These are phyloP conservation scores for Aethes cnicana DNA, from an alignment of 2,888 invertebrate genomes.

Conservation along the genomic window DNA sequence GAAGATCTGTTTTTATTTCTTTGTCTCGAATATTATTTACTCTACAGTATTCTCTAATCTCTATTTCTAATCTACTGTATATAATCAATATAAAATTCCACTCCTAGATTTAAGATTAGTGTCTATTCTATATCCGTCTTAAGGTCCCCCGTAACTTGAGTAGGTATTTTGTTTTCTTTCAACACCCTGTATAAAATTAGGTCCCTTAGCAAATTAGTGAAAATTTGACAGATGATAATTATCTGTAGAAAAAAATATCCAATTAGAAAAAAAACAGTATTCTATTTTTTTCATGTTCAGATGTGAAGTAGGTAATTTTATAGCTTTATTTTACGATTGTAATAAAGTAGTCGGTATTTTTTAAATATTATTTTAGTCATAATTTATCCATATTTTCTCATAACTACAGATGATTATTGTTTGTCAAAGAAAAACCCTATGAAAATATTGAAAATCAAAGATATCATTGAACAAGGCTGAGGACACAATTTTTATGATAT, in stretches of 20 bases:
- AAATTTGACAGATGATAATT: slow-evolving; percentile 57
- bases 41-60: slow-evolving; percentile 30
- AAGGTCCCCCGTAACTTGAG: slow-evolving; percentile 44
- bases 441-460: slow-evolving; percentile 59
- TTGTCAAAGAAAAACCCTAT: slow-evolving; percentile 54
- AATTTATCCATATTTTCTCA: slow-evolving; percentile 2
- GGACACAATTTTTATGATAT: slow-evolving; percentile 79
- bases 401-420: slow-evolving; percentile 40
- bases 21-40: slow-evolving; percentile 48
- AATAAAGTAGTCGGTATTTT: no score
- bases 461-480: slow-evolving; percentile 81
- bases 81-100: slow-evolving; percentile 33
- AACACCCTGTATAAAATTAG: slow-evolving; percentile 76
- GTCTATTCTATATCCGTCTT: slow-evolving; percentile 58
- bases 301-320: no score
- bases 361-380: no score
- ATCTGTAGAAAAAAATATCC: slow-evolving; percentile 31
- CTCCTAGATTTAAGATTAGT: slow-evolving; percentile 48
- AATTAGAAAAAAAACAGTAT: no score
- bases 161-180: slow-evolving; percentile 40
- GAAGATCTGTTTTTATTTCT: slow-evolving; percentile 40
- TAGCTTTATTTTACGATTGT: no score
- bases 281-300: no score
- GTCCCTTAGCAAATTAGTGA: slow-evolving; percentile 76
- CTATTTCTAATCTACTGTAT: slow-evolving; percentile 31